Evolutionary conservation across 64 coral and sea anemone species (phyloP), one percentile per base, ranked within the genome.

Genomic region (Actinia tenebrosa): DNA sequence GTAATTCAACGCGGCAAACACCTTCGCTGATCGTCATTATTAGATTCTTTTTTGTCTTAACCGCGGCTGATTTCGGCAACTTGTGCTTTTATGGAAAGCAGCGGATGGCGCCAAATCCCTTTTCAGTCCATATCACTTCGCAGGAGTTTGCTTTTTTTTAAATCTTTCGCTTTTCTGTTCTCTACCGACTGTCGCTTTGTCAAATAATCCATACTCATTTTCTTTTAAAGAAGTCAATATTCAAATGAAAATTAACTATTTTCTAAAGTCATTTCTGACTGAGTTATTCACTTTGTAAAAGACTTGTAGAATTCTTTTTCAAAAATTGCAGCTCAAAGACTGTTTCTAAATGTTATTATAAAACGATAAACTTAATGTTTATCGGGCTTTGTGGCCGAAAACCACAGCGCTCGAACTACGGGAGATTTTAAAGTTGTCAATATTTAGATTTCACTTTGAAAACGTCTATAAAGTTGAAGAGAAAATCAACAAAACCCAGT

Each of bases 401-500:
- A 75, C 69, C 69, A 75, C 69, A 75, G 69, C 27, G 69, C 69
- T 30, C 25, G 23, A 75, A 18, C 44, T 82, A 14, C 44, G 60
- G 59, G 77, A 50, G 10, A 68, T 91, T 91, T 52, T n/a, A 59
- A 53, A 85, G 84, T 46, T 81, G 77, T 87, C 78, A 91, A 91
- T 87, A 91, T 87, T 91, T 80, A 87, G 60, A 80, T 87, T 87
- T 87, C 61, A 79, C 64, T 91, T 84, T 87, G 85, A 86, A 66
- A 60, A 87, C 77, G 69, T 91, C 79, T 87, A 84, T 86, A 83
- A 23, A 87, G 84, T 80, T 91, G 84, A 91, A 91, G 85, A 44
- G 80, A 64, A 64, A 87, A 91, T 64, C 89, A 87, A 91, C 85
- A 87, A 78, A 77, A 63, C 45, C 44, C 46, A 64, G 52, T 79